Evolutionary conservation across 2,888 invertebrate genomes (phyloP), one percentile per base, ranked within the genome.

Genomic region (Cepaea hortensis): DNA sequence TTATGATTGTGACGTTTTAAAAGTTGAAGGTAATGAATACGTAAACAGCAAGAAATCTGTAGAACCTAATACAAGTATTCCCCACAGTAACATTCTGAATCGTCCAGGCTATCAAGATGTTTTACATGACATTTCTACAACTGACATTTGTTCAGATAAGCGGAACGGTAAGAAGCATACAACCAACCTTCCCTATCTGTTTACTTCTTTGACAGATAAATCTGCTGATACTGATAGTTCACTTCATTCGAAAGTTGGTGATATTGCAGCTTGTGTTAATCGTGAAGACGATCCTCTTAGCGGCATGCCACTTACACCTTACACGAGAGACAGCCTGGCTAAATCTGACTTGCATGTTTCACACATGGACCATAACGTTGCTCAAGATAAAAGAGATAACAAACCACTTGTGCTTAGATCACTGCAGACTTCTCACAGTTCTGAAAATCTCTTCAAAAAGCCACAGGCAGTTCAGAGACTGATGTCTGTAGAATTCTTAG

Each of bases 401-500:
- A 62, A 55, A 46, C 65, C 18, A 50, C 3, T 23, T 65, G n/a
- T 50, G 20, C 3, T 20, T 20, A 84, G 35, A 23, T 9, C 61
- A 0, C 20, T 75, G 1, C 23, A 61, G 15, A 6, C 46, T 15
- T 81, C 86, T 48, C 68, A 46, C 5, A 86, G 86, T 61, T 61
- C 82, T 1, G 86, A 86, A 20, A 82, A 82, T 55, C 9, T 86
- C 2, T 65, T n/a, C 35, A 70, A 35, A 50, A 70, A 55, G 23
- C 81, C 81, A 55, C 82, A 48, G 2, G 20, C 77, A 4, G 46
- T 61, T 35, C 82, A 70, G 3, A 77, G n/a, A 50, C 9, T 23
- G 13, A 35, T 91, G 1, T 91, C 91, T 7, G 77, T 92, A 18
- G 92, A 92, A 75, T 89, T 88, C 79, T 73, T 91, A 15, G 91